These are phyloP conservation scores for Gymnocypris eckloni DNA, from an alignment of 2,797 vertebrate genomes.

Conservation along the genomic window DNA sequence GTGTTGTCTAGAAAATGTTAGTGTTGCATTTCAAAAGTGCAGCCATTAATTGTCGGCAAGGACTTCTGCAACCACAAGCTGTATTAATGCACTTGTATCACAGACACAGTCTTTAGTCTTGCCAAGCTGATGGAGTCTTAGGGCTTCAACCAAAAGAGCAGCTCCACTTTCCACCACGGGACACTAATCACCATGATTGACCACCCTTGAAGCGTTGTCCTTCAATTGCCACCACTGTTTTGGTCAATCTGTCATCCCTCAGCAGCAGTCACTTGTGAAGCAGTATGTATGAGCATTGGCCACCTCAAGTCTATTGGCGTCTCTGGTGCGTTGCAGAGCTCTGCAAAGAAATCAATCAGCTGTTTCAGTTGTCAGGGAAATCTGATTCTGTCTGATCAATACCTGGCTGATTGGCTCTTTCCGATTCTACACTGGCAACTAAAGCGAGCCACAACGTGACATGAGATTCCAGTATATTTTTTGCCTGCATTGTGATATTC, in stretches of 20 bases:
- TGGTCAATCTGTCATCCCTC: constrained; percentile 60
- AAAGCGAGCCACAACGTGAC: constrained; percentile 6
- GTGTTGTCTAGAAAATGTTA: constrained; percentile 41
- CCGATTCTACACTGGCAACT: constrained; percentile 31
- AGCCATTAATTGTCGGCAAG: constrained; percentile 40
- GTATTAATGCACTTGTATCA: constrained; percentile 9
- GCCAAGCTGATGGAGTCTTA: constrained; percentile 47
- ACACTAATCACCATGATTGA: constrained; percentile 58
- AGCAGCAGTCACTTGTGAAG: constrained; percentile 57
- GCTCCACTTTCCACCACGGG: constrained; percentile 40
- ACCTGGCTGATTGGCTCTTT: constrained; percentile 34
- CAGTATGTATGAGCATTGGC: constrained; percentile 45
- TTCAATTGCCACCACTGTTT: constrained; percentile 55
- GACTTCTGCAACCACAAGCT: neutral
- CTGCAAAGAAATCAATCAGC: constrained; percentile 55
- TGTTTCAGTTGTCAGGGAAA: constrained; percentile 53
- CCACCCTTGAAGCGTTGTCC: constrained; percentile 56
- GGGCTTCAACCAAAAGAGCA: constrained; percentile 40
- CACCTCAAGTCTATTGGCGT: constrained; percentile 53
- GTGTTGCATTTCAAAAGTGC: constrained; percentile 48
- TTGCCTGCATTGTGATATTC: neutral
- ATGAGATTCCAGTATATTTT: constrained; percentile 44
- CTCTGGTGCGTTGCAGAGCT: constrained; percentile 42
- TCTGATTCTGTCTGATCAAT: no score
- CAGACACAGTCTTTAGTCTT: constrained; percentile 38